These are phyloP conservation scores for Pilophorus perplexus DNA, from an alignment of 2,888 invertebrate species.

Conservation along the genomic window DNA sequence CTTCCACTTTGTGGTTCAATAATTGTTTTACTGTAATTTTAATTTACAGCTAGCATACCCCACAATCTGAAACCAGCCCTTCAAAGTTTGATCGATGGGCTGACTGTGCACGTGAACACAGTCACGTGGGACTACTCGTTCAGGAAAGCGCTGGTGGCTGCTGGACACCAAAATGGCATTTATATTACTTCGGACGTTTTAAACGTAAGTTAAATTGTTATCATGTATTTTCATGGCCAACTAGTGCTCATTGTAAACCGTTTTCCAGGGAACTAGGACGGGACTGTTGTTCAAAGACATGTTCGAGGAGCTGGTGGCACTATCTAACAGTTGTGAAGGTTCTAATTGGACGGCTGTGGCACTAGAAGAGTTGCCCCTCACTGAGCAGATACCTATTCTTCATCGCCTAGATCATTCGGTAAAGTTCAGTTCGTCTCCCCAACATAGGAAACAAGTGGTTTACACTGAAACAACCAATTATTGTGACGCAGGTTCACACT, in stretches of 20 bases:
- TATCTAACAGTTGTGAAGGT: slow-evolving; percentile 74
- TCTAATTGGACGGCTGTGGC: slow-evolving; percentile 71
- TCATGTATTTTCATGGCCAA: neutral
- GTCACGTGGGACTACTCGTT: slow-evolving; percentile 76
- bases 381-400: slow-evolving; percentile 77
- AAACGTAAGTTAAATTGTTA: slow-evolving; percentile 42
- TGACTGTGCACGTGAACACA: slow-evolving; percentile 74
- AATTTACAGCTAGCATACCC: slow-evolving; percentile 52
- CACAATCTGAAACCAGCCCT: slow-evolving; percentile 68
- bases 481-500: slow-evolving; percentile 68
- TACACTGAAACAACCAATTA: no score
- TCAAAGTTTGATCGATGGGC: slow-evolving; percentile 70
- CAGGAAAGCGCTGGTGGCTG: slow-evolving; percentile 57
- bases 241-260: neutral
- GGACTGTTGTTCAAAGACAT: slow-evolving; percentile 64
- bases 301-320: slow-evolving; percentile 65
- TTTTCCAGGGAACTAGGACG: slow-evolving; percentile 57
- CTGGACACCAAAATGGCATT: slow-evolving; percentile 52
- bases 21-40: neutral
- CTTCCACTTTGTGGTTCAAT: neutral
- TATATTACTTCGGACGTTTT: slow-evolving; percentile 46
- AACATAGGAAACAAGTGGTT: no score
- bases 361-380: slow-evolving; percentile 61
- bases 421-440: no score
- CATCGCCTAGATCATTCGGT: slow-evolving; percentile 59